Evolutionary conservation across 2,888 invertebrate species (phyloP), one percentile per base, ranked within the genome.

Genomic region (Anticlea derivata): DNA sequence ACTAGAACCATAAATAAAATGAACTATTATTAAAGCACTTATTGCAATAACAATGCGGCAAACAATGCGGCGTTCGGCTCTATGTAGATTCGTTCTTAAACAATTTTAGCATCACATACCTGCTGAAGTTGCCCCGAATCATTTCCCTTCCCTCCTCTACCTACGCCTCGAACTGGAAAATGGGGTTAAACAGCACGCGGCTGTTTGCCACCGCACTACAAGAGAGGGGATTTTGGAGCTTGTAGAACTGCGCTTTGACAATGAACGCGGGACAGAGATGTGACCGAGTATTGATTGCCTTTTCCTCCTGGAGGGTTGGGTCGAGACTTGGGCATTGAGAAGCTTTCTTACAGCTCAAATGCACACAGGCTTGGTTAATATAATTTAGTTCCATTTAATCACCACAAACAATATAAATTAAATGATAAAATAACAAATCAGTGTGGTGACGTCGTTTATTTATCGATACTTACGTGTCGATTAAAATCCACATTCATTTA

Each of bases 121-220:
- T 85, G 83, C 78, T 78, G 69, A 79, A 83, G 79, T 82, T 83
- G 79, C 79, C 80, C 76, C 75, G 75, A 64, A 64, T 64, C 64
- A 59, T 57, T 50, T 44, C 47, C 44, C 35, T 38, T 38, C 52
- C 67, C 60, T 64, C 68, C 69, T 70, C 71, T 70, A 73, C 63
- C 75, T 74, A 78, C 78, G 83, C 83, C 83, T 80, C 77, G 75
- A 71, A 78, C 86, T 83, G 85, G 86, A 85, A 87, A 88, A 88
- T 87, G 88, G 86, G 89, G 89, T 89, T 87, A 88, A 86, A 88
- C 80, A 88, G 83, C 80, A 86, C 82, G 83, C 86, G 80, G 81
- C 76, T 82, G 78, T 78, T 81, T 79, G 75, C 67, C 50, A 48
- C 77, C 81, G 79, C 49, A 51, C 77, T 4, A 17, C 80, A 79